Conservation (phyloP, 2,888 invertebrate species). For the Drosophila koepferae region DNA sequence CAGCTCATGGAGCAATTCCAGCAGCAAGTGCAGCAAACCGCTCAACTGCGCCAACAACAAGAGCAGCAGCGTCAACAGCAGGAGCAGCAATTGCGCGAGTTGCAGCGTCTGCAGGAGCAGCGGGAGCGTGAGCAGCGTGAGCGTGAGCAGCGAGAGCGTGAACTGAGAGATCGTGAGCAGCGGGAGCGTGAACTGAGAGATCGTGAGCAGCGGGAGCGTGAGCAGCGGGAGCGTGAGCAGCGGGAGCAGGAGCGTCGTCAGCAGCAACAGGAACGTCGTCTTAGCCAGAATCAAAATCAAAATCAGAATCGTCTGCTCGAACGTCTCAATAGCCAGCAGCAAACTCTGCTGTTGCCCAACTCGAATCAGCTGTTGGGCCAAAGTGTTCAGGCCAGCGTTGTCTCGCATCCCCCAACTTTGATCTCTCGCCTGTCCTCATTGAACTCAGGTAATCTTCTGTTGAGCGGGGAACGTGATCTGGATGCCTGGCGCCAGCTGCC, state of each 20-base stretch:
- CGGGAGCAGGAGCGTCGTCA: conserved; percentile 41
- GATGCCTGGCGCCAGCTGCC: conserved; percentile 70
- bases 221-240: conserved; percentile 50
- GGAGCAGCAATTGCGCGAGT: conserved; percentile 66
- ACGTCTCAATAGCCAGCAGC: conserved; percentile 72
- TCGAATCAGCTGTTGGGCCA: conserved; percentile 78
- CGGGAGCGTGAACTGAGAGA: conserved; percentile 51
- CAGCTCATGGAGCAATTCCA: conserved; percentile 83
- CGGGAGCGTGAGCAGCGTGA: conserved; percentile 50
- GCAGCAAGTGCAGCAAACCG: conserved; percentile 81
- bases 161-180: conserved; percentile 43
- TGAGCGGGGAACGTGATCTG: conserved; percentile 68
- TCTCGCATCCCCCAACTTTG: conserved; percentile 82
- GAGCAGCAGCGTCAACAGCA: conserved; percentile 68
- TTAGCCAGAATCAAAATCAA: conserved; percentile 45
- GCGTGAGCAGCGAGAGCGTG: conserved; percentile 27
- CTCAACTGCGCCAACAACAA: conserved; percentile 74
- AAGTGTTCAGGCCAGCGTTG: conserved; percentile 81
- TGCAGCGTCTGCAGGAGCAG: conserved; percentile 76
- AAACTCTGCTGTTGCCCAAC: conserved; percentile 75
- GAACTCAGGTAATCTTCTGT: conserved; percentile 62
- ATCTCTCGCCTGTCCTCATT: conserved; percentile 70
- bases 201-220: conserved; percentile 2
- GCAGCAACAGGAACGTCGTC: conserved; percentile 60
- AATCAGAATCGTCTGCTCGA: conserved; percentile 80